A percentile compares a stretch with the other conserved stretches of the same genome.
Evolutionary conservation across 2,113 vertebrate species (phyloP).

Genomic region (Balaenoptera acutorostrata): DNA sequence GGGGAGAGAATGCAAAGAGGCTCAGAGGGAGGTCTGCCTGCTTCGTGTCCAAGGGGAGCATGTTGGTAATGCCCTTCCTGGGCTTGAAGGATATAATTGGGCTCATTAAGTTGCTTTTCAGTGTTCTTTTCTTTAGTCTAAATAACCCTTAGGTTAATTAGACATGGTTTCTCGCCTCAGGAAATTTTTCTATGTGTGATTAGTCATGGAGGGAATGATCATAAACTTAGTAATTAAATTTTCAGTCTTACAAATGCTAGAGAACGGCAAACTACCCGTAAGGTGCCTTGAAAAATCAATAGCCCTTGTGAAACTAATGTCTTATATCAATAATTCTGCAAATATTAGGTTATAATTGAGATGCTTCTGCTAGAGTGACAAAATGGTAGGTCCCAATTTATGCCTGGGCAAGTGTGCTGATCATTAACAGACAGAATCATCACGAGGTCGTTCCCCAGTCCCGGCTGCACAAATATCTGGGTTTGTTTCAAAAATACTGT

Average conservation of each 20-base stretch:
- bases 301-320: background rate
- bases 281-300: conserved; percentile 37
- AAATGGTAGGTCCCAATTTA: background rate
- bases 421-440: background rate
- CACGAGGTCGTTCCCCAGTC: background rate
- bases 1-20: background rate
- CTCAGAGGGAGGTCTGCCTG: background rate
- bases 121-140: conserved; percentile 40
- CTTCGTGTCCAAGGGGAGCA: background rate
- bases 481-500: background rate
- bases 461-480: background rate
- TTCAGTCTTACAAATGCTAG: conserved; percentile 21
- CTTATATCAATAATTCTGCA: background rate
- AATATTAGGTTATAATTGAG: conserved; percentile 3
- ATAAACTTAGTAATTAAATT: conserved; percentile 53
- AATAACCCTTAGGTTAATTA: conserved; percentile 62
- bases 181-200: conserved; percentile 43
- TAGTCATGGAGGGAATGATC: conserved; percentile 37
- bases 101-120: background rate
- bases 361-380: background rate
- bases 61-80: background rate
- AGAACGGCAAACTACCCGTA: background rate
- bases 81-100: conserved; percentile 19
- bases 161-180: conserved; percentile 32
- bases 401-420: background rate